Percentiles rank a stretch among this genome's conserved stretches.
Conservation (phyloP, 2,797 vertebrate species). For the Otolemur crassicaudatus region DNA sequence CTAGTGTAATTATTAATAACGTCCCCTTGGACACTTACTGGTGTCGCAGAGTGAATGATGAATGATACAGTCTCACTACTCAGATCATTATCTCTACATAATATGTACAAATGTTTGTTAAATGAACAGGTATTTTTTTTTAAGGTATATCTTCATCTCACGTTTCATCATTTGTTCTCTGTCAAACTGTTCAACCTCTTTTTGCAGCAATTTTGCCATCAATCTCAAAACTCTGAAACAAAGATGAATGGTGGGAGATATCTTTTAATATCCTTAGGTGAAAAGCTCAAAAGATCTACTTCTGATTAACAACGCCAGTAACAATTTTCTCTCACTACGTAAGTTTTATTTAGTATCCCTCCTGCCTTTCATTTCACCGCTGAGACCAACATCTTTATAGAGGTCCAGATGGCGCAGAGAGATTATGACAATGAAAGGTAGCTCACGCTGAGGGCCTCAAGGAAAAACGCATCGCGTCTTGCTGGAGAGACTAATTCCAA, state of each 20-base stretch:
- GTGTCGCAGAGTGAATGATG: neutral
- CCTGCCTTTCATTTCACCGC: constrained; percentile 71
- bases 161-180: constrained; percentile 11
- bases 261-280: constrained; percentile 65
- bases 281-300: constrained; percentile 68
- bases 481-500: constrained; percentile 69
- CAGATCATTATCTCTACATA: neutral
- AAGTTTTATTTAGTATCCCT: constrained; percentile 74
- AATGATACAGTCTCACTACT: neutral
- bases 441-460: constrained; percentile 61
- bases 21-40: neutral
- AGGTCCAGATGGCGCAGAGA: constrained; percentile 77
- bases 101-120: neutral
- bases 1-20: neutral
- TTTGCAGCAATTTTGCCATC: neutral
- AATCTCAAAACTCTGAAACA: constrained; percentile 32
- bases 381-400: constrained; percentile 77
- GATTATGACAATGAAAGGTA: constrained; percentile 75
- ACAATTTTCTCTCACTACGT: constrained; percentile 63
- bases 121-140: neutral
- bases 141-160: neutral
- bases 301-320: constrained; percentile 72
- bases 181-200: constrained; percentile 27
- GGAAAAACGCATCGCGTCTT: constrained; percentile 57
- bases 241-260: constrained; percentile 37